Base-by-base conservation (phyloP, 2,797 vertebrate genomes). In the Girardinus metallicus region DNA sequence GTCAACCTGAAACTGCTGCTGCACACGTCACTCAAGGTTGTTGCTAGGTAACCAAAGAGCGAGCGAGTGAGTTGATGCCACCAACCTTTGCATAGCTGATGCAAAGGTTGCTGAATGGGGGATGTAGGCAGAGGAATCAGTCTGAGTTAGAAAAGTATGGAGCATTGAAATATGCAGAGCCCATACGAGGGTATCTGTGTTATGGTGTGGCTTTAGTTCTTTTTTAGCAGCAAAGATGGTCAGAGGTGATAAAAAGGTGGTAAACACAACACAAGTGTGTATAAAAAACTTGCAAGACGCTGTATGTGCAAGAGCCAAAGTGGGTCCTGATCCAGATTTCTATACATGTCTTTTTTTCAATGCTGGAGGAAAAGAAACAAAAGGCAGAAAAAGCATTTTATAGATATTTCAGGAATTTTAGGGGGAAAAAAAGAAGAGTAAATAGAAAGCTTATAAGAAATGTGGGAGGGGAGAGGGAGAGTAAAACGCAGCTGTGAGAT, bases 401-500 rank as follows among this genome's bases (percentile, higher is more conserved):
- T 39, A 80, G 83, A 86, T 82, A 91, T 90, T 85, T 83, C 77
- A 90, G 83, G 86, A 88, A 88, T 91, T 85, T 81, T 21, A 76
- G 18, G 23, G 51, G 68, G 62, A 79, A 78, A 18, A 62, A 44
- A 77, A 53, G 83, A 78, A 70, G 78, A 68, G 44, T 9, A 15
- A 53, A 84, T 31, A 21, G 73, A 79, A 83, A 79, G 62, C 86
- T 82, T 78, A 85, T 75, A 39, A 49, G 73, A 85, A 87, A 83
- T 51, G 66, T 60, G 49, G 73, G 83, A 77, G 44, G 72, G 34
- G 73, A 39, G 72, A 74, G 78, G 78, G 79, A 26, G 77, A 86
- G 73, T 75, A 75, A 83, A 79, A 81, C 78, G 80, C 91, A 92
- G 91, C 92, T 93, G 92, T 78, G 60, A n/a, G 74, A 81, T 83